Evolutionary conservation across 2,888 invertebrate genomes (phyloP).

Genomic region (Diarsia brunnea): DNA sequence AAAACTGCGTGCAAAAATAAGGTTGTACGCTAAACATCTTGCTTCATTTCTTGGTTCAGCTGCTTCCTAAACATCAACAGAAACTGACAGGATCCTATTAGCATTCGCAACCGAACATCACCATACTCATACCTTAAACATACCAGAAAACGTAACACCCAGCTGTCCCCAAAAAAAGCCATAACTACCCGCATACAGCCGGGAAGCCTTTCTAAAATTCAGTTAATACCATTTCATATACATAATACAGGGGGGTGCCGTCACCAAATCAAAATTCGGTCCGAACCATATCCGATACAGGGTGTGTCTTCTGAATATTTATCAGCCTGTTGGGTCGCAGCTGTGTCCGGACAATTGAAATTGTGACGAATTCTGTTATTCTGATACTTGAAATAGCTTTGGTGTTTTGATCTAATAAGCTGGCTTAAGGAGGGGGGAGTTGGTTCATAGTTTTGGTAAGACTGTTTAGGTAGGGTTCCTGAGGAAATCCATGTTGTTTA

Average conservation of each 20-base stretch:
- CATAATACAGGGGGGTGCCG: slow-evolving; percentile 60
- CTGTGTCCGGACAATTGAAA: slow-evolving; percentile 71
- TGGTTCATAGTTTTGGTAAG: background rate
- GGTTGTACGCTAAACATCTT: no score
- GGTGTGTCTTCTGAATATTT: slow-evolving; percentile 78
- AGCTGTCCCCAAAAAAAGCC: slow-evolving; percentile 21
- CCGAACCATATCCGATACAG: slow-evolving; percentile 57
- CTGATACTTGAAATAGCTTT: slow-evolving; percentile 40
- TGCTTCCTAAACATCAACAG: background rate
- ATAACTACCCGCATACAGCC: slow-evolving; percentile 12
- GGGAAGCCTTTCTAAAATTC: slow-evolving; percentile 59
- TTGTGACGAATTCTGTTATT: slow-evolving; percentile 69
- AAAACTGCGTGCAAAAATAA: background rate
- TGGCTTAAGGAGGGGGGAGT: background rate
- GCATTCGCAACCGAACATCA: slow-evolving; percentile 13
- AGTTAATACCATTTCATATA: slow-evolving; percentile 66
- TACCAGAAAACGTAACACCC: slow-evolving; percentile 8
- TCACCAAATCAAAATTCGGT: slow-evolving; percentile 74
- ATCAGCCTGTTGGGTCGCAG: slow-evolving; percentile 70
- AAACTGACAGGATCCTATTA: background rate
- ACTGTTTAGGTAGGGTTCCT: background rate
- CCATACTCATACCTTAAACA: slow-evolving; percentile 25
- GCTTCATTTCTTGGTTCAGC: background rate
- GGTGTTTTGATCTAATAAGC: slow-evolving; percentile 55
- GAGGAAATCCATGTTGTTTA: background rate